Percentiles rank a stretch among this genome's conserved stretches.
These are phyloP conservation scores for Lycopodina hypogea DNA, from an alignment of 37 sponge, comb jelly and placozoan species.

Conservation along the genomic window DNA sequence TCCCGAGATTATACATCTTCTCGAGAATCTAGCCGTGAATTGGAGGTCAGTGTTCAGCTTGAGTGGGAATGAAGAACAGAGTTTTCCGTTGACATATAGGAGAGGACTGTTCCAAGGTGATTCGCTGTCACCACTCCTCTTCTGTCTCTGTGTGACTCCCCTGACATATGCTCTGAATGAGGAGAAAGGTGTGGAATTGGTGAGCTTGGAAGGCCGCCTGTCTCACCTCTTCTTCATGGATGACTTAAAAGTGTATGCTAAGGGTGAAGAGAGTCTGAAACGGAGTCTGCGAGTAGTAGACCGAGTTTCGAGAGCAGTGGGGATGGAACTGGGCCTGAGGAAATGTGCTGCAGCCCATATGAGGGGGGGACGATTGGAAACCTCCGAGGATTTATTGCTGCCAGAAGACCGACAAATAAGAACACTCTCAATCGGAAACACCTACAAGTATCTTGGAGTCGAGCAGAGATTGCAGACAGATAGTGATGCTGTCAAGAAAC, in stretches of 20 bases:
- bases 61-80: not conserved
- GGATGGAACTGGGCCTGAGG: conserved; percentile 30
- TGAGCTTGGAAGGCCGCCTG: not conserved
- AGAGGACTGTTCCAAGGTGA: conserved; percentile 45
- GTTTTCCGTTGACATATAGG: not conserved
- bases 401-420: not conserved
- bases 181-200: not conserved
- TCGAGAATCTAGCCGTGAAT: no score
- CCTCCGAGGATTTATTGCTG: not conserved
- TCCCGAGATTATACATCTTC: no score
- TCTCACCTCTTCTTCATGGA: conserved; percentile 10
- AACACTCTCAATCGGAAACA: not conserved
- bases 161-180: conserved; percentile 9
- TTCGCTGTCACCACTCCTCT: conserved; percentile 34
- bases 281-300: not conserved
- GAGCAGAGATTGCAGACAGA: conserved; percentile 20
- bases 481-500: no score
- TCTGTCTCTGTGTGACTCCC: not conserved
- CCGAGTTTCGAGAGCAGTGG: conserved; percentile 11
- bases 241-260: not conserved
- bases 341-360: conserved; percentile 40
- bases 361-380: not conserved
- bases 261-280: not conserved
- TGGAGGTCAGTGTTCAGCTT: no score
- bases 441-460: conserved; percentile 33